Base-by-base conservation (phyloP, 64 coral and sea anemone species). In the Montipora cactus region DNA sequence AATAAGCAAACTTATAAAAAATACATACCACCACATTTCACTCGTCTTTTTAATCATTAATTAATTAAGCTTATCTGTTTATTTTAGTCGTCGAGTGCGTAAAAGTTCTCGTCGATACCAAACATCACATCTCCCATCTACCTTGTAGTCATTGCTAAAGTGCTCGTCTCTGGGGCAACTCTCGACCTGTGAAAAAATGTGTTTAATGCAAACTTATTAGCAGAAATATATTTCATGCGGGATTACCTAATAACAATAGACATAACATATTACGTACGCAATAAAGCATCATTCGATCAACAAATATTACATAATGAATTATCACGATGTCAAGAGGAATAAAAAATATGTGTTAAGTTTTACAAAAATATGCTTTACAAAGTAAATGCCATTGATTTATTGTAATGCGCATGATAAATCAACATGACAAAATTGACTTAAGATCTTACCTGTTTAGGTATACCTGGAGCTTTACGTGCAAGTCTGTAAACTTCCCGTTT, bases 71-170 rank as follows among this genome's bases (percentile, higher is more conserved):
- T 37, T 37, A 37, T 37, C 37, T 37, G 37, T 37, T 37, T 37
- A 37, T 37, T 37, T 37, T 37, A 37, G 37, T 37, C 37, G 1
- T 37, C 2, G 37, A 37, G 37, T 37, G 37, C 37, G 37, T 37
- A 37, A 37, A 37, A 37, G 37, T 37, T 37, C 37, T 37, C 37
- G 37, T 37, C 37, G 37, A 37, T 37, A 37, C 37, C 2, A 37
- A 37, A 37, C 37, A 37, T 37, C 37, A 37, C 37, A 37, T 57
- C 53, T 57, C 11, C 11, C n/a, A 72, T 49, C 20, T 87, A 99
- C 97, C 97, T 89, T 96, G 79, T 99, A 99, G 53, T 99, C 97
- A 44, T 99, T 99, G 73, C 97, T 99, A 59, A 99, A 99, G 55
- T 89, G 88, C 47, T 99, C 97, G 57, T 99, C 97, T 15, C 79